Evolutionary conservation across 2,797 vertebrate species (phyloP).

Genomic region (Micrastur ruficollis): DNA sequence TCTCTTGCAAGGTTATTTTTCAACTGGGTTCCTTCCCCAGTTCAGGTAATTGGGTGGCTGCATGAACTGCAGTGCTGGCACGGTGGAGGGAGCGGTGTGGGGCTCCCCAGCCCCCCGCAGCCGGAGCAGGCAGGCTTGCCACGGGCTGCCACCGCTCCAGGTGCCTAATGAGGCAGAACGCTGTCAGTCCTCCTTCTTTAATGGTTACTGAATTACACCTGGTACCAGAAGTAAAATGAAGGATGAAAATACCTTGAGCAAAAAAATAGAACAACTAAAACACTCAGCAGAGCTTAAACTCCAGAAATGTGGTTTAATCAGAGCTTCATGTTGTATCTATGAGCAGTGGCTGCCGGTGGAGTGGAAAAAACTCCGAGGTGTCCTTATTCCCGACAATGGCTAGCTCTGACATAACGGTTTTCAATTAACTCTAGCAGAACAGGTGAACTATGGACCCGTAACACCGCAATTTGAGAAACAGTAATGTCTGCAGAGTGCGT

Average conservation of each 20-base stretch:
- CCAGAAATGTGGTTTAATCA: not conserved
- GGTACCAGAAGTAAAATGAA: not conserved
- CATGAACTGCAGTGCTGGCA: not conserved
- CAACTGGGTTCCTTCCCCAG: fast-evolving
- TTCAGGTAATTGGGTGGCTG: not conserved
- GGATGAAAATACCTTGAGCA: not conserved
- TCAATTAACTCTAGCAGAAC: not conserved
- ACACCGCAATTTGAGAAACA: not conserved
- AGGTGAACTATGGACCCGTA: not conserved
- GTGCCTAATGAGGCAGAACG: not conserved
- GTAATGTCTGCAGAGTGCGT: not conserved
- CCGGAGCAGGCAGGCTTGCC: not conserved
- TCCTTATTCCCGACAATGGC: not conserved
- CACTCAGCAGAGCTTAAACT: not conserved
- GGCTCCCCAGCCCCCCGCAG: not conserved
- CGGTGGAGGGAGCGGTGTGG: fast-evolving
- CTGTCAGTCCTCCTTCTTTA: not conserved
- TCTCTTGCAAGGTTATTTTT: not conserved
- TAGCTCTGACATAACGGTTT: not conserved
- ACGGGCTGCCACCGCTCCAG: fast-evolving
- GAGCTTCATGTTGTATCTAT: not conserved
- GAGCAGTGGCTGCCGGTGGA: not conserved
- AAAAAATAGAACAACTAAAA: not conserved
- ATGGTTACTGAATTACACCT: not conserved
- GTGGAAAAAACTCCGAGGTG: not conserved